Evolutionary conservation across 2,113 vertebrate genomes (phyloP), one percentile per base, ranked within the genome.

Genomic region (Eupsittula cactorum): DNA sequence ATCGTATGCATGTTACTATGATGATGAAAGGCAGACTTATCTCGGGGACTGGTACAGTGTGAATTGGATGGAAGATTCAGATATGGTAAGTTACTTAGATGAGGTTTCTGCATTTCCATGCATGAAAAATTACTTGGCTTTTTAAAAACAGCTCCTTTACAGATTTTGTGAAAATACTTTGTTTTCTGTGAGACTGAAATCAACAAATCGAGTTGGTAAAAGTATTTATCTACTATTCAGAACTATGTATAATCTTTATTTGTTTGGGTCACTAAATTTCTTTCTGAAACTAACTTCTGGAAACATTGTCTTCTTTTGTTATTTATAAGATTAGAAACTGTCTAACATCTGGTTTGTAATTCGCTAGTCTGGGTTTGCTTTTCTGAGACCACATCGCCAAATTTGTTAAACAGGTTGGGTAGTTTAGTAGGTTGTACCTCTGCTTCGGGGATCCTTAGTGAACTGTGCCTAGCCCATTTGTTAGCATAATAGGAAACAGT

Each of bases 21-120:
- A 99, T 28, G 98, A 99, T 1, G 73, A 97, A 93, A 98, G 99
- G 86, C 96, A 98, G 59, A 99, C 99, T 0, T 99, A 99, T 94
- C 98, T 99, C 97, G 99, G 99, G 11, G 99, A 99, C 97, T 99
- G 97, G 98, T 99, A 99, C 98, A 99, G 99, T 2, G 99, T 99
- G 53, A 99, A 99, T 96, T 99, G 99, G 99, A 99, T 99, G 99
- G 99, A 99, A 84, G 99, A 99, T 96, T 99, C 99, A 1, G 99
- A 99, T 29, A 87, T 94, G 98, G 99, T 99, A 95, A 95, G 98
- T 95, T 52, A 37, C 24, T 24, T 11, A n/a, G 33, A 35, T 7
- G 12, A 49, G 20, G 37, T 42, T 93, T 81, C 14, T 37, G 19
- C 33, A 42, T 70, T 90, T 82, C 63, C 20, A 16, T 65, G 7